Percentiles rank a stretch among this genome's conserved stretches.
These are phyloP conservation scores for Percopsis omiscomaycus DNA, from an alignment of 2,797 vertebrate genomes.

Conservation along the genomic window DNA sequence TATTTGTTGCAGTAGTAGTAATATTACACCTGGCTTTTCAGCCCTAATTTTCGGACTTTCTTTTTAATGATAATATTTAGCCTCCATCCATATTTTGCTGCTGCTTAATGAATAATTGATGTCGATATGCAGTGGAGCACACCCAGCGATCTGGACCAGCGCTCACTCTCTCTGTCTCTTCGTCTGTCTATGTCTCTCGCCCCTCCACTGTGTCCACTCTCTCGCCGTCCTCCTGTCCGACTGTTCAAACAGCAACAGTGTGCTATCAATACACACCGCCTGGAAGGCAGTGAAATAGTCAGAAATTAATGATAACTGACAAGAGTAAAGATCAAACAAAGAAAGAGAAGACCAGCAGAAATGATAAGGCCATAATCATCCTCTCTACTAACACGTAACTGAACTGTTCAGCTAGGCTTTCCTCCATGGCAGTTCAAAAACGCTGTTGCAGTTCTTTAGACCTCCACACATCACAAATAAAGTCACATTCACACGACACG, in stretches of 20 bases:
- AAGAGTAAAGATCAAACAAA: neutral
- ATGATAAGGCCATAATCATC: neutral
- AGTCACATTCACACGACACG: too few relatives aligned
- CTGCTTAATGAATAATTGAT: conserved; percentile 21
- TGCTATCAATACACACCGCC: conserved; percentile 38
- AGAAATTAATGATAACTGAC: conserved; percentile 1
- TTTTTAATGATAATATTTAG: neutral
- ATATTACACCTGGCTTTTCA: neutral
- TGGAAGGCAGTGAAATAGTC: conserved; percentile 34
- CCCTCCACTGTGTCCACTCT: neutral
- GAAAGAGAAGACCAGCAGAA: neutral
- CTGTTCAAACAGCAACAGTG: conserved; percentile 25
- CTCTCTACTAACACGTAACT: too few relatives aligned
- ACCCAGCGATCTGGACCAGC: neutral
- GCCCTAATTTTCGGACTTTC: neutral
- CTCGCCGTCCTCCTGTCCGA: neutral
- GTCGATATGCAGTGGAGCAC: conserved; percentile 1
- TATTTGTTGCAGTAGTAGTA: too few relatives aligned
- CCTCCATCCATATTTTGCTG: neutral
- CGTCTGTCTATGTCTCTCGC: neutral
- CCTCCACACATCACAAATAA: too few relatives aligned
- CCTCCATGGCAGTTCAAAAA: too few relatives aligned
- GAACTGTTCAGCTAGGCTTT: too few relatives aligned
- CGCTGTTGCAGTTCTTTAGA: too few relatives aligned
- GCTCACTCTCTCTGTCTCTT: neutral